A percentile compares a stretch with the other conserved stretches of the same genome.
Evolutionary conservation across 2,113 vertebrate genomes (phyloP).

Genomic region (Rattus rattus): DNA sequence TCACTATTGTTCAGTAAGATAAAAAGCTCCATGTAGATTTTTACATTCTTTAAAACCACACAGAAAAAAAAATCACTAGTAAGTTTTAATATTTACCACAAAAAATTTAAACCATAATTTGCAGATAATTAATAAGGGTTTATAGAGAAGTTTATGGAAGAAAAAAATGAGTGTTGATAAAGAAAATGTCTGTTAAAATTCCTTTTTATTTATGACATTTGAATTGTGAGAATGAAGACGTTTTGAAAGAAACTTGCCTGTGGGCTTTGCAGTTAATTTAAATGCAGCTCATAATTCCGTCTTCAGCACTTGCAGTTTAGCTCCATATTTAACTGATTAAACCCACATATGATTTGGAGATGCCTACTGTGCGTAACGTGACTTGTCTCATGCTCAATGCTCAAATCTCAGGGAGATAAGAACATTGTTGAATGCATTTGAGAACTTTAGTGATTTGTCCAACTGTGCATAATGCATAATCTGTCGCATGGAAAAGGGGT

Average conservation of each 20-base stretch:
- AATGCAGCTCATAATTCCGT: background rate
- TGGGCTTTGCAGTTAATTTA: conserved; percentile 25
- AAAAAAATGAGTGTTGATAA: background rate
- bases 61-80: background rate
- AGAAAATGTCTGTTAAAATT: background rate
- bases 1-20: background rate
- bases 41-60: background rate
- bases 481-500: background rate
- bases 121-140: background rate
- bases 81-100: background rate
- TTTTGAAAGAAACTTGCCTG: background rate
- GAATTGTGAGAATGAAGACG: background rate
- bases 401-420: background rate
- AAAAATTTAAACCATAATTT: background rate
- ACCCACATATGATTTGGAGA: conserved; percentile 38
- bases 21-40: background rate
- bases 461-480: conserved; percentile 26
- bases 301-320: conserved; percentile 15
- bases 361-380: background rate
- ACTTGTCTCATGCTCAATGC: background rate
- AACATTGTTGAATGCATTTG: conserved; percentile 9
- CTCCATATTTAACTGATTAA: conserved; percentile 54
- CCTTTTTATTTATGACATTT: background rate
- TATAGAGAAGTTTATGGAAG: background rate
- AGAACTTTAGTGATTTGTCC: background rate